Base-by-base conservation (phyloP, 2,888 invertebrate genomes). In the Thyatira batis region DNA sequence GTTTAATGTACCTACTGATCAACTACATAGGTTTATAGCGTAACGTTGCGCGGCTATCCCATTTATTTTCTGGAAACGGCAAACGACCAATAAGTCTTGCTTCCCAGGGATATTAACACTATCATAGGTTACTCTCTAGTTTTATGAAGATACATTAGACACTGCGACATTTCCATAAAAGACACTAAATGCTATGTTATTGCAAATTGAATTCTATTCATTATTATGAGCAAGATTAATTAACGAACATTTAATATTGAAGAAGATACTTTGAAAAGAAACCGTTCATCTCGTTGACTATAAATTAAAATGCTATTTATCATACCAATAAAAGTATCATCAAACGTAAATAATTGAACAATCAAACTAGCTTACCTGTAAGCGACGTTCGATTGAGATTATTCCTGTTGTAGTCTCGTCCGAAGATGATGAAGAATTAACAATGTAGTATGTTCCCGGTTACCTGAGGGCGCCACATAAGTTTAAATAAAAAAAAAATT, bases 11-110 rank as follows among this genome's bases (percentile, higher is more conserved):
- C 60, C 56, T 57, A 60, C 55, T 66, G 64, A 65, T 66, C 61
- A 61, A 58, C 52, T 59, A 53, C 54, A 53, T 71, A 67, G 65
- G 65, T 63, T 65, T 60, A 50, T 65, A 48, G 53, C 59, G 55
- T 65, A 63, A 61, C 65, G 54, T 57, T 58, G 58, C 76, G 64
- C 78, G 77, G 76, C 85, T 75, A 74, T 73, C 78, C 85, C 89
- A 88, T 90, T 82, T 84, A 89, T 89, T 88, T 83, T 75, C 78
- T 77, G 77, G 82, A 80, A 89, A 82, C 88, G 78, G 88, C 87
- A 88, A 90, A 90, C 89, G 89, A 83, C 88, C 90, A 87, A 91
- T 90, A 91, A 89, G 82, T 91, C 90, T 89, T 89, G 85, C 89
- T 89, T 85, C 82, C 87, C 77, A 48, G 85, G 85, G 86, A 89